These are phyloP conservation scores for Astyanax mexicanus DNA, from an alignment of 2,797 vertebrate genomes.

Conservation along the genomic window DNA sequence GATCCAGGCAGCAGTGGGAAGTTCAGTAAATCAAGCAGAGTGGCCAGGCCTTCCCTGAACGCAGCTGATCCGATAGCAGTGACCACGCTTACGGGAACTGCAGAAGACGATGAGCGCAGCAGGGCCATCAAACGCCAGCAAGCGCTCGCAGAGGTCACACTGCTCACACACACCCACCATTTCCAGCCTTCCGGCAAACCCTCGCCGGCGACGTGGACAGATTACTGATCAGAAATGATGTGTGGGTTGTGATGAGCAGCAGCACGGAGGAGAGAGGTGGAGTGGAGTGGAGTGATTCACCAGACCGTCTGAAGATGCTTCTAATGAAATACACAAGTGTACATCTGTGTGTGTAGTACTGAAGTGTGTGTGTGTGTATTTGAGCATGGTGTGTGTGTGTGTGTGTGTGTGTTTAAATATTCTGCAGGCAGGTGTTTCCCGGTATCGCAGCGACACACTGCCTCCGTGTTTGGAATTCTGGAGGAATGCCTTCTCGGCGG, in stretches of 20 bases:
- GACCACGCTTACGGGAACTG: conserved; percentile 12
- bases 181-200: conserved; percentile 5
- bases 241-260: background rate
- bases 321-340: no score
- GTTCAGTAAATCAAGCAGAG: conserved; percentile 33
- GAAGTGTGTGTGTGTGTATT: no score
- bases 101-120: conserved; percentile 21
- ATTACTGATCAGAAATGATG: conserved; percentile 22
- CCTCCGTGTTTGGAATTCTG: conserved; percentile 38
- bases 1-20: background rate
- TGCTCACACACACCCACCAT: background rate
- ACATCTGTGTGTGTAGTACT: background rate
- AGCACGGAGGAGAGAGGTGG: background rate
- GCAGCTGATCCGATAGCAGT: background rate
- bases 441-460: conserved; percentile 47
- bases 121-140: conserved; percentile 2
- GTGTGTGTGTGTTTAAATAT: conserved; percentile 1
- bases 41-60: conserved; percentile 7
- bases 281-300: background rate
- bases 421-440: conserved; percentile 34
- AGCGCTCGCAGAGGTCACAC: background rate
- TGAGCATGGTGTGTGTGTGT: no score
- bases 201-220: background rate
- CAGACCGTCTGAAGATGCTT: background rate
- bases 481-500: conserved; percentile 59